Evolutionary conservation across 2,113 vertebrate species (phyloP).

Genomic region (Stigmatopora argus): DNA sequence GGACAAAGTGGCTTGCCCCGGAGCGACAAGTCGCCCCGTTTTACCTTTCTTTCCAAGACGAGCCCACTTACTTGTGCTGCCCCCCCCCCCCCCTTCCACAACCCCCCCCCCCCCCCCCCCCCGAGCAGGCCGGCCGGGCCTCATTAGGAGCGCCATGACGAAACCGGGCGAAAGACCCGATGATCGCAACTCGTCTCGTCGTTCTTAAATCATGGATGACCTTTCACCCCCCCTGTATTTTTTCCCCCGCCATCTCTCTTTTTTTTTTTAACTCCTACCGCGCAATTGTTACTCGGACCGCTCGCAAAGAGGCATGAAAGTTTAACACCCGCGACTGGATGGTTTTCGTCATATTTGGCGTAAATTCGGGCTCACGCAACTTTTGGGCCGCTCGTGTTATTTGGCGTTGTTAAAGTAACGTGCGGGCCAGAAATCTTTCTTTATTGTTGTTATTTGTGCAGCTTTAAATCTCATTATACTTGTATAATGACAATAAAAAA

Average conservation of each 20-base stretch:
- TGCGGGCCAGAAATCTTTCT: too few species aligned
- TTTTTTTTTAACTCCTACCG: slow-evolving; percentile 37
- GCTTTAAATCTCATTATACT: too few species aligned
- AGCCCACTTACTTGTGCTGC: background rate
- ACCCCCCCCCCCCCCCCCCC: too few species aligned
- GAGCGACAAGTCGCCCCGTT: slow-evolving; percentile 48
- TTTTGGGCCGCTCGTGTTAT: background rate
- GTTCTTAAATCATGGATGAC: slow-evolving; percentile 75
- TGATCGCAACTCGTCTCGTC: slow-evolving; percentile 66
- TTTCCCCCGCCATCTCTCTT: slow-evolving; percentile 17
- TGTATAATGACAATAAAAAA: too few species aligned
- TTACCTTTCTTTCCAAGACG: slow-evolving; percentile 6
- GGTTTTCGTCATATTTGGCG: slow-evolving; percentile 54
- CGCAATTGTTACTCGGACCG: slow-evolving; percentile 46
- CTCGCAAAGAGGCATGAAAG: slow-evolving; percentile 68
- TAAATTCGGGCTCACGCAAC: slow-evolving; percentile 22
- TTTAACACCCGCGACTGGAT: slow-evolving; percentile 62
- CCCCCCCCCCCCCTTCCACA: too few species aligned
- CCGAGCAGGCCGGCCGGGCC: slow-evolving; percentile 55
- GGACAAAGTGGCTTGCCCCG: slow-evolving; percentile 62
- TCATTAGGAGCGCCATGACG: slow-evolving; percentile 75
- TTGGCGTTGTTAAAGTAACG: too few species aligned
- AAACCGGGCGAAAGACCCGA: slow-evolving; percentile 73
- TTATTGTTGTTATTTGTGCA: too few species aligned
- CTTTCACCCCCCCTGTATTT: slow-evolving; percentile 34